Conservation (phyloP, 2,113 vertebrate genomes). For the Lycocorax pyrrhopterus region DNA sequence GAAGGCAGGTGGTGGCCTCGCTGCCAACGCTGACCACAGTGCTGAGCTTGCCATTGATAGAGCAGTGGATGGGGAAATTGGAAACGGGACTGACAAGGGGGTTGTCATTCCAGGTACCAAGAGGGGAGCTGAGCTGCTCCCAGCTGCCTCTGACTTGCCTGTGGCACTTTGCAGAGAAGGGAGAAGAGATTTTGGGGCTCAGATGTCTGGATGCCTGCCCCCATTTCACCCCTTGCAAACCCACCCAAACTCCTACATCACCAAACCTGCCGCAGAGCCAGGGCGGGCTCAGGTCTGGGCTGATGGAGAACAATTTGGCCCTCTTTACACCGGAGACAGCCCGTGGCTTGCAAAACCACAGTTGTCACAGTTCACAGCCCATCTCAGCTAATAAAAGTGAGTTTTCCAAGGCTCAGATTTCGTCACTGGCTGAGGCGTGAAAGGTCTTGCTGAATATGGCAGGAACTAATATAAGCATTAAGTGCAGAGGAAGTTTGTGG, state of each 20-base stretch:
- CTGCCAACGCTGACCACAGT: not conserved
- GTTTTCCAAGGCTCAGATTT: not conserved
- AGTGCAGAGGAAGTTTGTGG: not conserved
- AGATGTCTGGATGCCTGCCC: too few species aligned
- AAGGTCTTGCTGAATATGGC: not conserved
- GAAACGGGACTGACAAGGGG: fast-evolving
- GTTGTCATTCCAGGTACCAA: not conserved
- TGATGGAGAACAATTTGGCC: fast-evolving
- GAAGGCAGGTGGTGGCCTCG: fast-evolving
- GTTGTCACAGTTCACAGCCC: not conserved
- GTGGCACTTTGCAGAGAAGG: not conserved
- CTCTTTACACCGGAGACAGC: not conserved
- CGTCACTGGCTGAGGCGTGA: not conserved
- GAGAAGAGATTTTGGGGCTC: not conserved
- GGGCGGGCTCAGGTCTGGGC: fast-evolving
- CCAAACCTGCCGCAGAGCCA: fast-evolving
- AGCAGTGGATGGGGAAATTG: not conserved
- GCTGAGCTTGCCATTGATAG: not conserved
- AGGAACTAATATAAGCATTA: not conserved
- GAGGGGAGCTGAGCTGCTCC: not conserved
- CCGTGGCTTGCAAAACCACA: fast-evolving
- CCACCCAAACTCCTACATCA: not conserved
- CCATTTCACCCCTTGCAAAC: not conserved
- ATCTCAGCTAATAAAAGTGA: not conserved
- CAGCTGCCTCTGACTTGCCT: not conserved